Evolutionary conservation across 2,888 invertebrate genomes (phyloP).

Genomic region (Andricus curvator): DNA sequence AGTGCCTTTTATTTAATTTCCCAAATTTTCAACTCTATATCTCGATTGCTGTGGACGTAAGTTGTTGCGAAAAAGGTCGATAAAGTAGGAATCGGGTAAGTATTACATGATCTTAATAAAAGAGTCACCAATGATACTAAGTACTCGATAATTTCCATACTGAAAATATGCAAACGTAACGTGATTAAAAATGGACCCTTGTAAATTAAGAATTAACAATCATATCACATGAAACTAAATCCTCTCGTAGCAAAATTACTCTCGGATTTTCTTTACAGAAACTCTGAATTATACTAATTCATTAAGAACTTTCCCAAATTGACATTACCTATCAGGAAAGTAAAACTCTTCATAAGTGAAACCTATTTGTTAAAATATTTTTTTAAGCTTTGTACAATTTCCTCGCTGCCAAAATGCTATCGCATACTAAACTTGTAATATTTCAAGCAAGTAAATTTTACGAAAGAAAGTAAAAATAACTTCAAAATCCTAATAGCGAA

Average conservation of each 20-base stretch:
- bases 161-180: background rate
- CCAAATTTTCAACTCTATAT: no score
- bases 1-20: no score
- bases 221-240: background rate
- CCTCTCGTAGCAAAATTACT: background rate
- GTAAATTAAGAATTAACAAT: slow-evolving; percentile 17
- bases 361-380: background rate
- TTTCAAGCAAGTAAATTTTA: background rate
- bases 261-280: background rate
- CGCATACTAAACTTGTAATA: slow-evolving; percentile 4
- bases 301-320: background rate
- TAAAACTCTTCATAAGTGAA: slow-evolving; percentile 3
- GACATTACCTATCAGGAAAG: background rate
- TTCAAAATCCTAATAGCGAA: slow-evolving; percentile 12
- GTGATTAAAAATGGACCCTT: background rate
- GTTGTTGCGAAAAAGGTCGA: no score
- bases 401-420: slow-evolving; percentile 16
- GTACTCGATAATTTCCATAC: background rate
- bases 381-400: slow-evolving; percentile 22
- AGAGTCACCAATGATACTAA: background rate
- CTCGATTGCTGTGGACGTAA: no score
- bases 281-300: background rate
- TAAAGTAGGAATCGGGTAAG: no score
- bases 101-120: background rate
- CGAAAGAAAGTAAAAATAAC: background rate